Evolutionary conservation across 2,888 invertebrate species (phyloP), one percentile per base, ranked within the genome.

Genomic region (Hypena proboscidalis): DNA sequence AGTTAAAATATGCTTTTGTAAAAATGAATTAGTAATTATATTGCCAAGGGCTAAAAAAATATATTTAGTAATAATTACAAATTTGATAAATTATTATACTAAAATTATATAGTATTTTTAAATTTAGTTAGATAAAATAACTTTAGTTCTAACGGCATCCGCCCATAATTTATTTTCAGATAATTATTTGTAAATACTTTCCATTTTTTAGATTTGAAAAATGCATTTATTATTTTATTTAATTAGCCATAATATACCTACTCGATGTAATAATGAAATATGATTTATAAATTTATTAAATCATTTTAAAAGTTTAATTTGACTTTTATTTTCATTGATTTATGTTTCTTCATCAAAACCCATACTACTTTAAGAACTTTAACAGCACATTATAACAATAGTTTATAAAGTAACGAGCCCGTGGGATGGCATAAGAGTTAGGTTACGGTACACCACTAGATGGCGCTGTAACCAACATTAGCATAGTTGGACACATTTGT

Each of bases 171-270:
- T 76, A 76, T 64, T 74, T 60, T 52, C 67, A 76, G 70, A 36
- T 32, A 58, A 66, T 54, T 67, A 69, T 56, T 67, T 78, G 76
- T 76, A 78, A 67, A 78, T 76, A 77, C 48, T 65, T 59, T 41
- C 52, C 33, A 25, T 63, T 56, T 49, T 58, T 53, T 56, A 50
- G 47, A 47, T 40, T 58, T 46, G 58, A 46, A 56, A 67, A 75
- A 71, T 77, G 84, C 84, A 84, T 84, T 84, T 84, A 84, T 77
- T 82, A 82, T 66, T 73, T 67, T 72, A 80, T 77, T 70, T 77
- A 71, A 72, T 74, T 77, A 83, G 82, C 81, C 80, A 81, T 83
- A 80, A 72, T 8, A 58, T 55, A 57, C 48, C 49, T 52, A 46
- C 49, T 42, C 30, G 42, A 37, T 50, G 41, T 52, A 50, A 48